Percentiles rank a stretch among this genome's conserved stretches.
Evolutionary conservation across 2,113 vertebrate species (phyloP).

Genomic region (Zeus faber): DNA sequence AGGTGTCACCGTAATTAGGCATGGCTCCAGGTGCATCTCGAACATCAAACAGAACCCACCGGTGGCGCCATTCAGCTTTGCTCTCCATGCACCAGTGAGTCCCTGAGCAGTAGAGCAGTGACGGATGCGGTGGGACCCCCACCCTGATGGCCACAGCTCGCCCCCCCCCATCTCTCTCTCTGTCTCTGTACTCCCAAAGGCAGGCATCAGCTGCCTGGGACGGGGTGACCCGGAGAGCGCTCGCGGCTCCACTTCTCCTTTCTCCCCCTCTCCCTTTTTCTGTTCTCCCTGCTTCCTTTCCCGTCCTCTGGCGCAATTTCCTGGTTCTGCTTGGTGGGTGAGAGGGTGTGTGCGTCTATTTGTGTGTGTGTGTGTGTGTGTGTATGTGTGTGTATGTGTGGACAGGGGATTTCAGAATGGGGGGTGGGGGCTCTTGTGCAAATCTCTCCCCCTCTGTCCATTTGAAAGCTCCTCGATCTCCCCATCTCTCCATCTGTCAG

Average conservation of each 20-base stretch:
- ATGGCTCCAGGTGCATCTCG: constrained; percentile 26
- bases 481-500: constrained; percentile 7
- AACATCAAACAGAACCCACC: constrained; percentile 23
- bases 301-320: constrained; percentile 17
- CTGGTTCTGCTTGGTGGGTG: constrained; percentile 19
- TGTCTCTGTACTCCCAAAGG: constrained; percentile 31
- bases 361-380: background rate
- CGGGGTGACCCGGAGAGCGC: constrained; percentile 48
- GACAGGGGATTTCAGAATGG: background rate
- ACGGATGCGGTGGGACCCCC: constrained; percentile 32
- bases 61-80: constrained; percentile 19
- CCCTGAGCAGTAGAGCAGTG: constrained; percentile 38
- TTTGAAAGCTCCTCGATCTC: background rate
- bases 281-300: constrained; percentile 27
- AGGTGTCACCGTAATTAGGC: constrained; percentile 12
- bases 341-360: too few species aligned
- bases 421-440: background rate
- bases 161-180: constrained; percentile 18
- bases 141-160: constrained; percentile 12
- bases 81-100: constrained; percentile 38
- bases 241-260: constrained; percentile 44
- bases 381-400: too few species aligned
- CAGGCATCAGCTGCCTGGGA: constrained; percentile 49
- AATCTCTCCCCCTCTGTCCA: background rate
- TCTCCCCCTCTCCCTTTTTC: too few species aligned